These are phyloP conservation scores for Eupithecia vulgata DNA, from an alignment of 2,888 invertebrate species.

Conservation along the genomic window DNA sequence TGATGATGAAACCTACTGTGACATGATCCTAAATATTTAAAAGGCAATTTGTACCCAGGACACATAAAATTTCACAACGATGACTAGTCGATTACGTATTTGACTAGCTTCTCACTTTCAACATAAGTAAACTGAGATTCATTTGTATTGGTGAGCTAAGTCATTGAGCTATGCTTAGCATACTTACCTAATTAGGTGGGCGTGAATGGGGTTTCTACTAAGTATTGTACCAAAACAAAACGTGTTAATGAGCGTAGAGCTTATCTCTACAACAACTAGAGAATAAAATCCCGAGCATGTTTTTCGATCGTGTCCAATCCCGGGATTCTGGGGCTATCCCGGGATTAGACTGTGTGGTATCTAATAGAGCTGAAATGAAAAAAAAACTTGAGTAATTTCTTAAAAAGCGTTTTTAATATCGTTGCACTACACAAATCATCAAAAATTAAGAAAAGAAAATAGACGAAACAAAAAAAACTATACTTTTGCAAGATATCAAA, in stretches of 20 bases:
- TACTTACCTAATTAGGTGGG: conserved; percentile 5
- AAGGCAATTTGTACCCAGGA: conserved; percentile 27
- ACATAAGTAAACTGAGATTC: conserved; percentile 5
- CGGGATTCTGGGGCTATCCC: too few species aligned
- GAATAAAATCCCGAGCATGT: too few species aligned
- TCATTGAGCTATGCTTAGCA: not conserved
- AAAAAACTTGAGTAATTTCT: too few species aligned
- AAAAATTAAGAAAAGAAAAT: too few species aligned
- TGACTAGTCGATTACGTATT: conserved; percentile 33
- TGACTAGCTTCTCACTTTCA: conserved; percentile 32
- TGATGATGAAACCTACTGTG: too few species aligned
- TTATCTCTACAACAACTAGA: not conserved
- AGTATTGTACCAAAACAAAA: not conserved
- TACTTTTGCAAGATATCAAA: too few species aligned
- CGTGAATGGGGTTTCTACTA: not conserved
- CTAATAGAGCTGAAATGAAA: too few species aligned
- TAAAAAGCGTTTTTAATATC: too few species aligned
- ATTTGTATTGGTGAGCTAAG: conserved; percentile 1
- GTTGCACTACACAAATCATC: too few species aligned
- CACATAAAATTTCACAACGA: conserved; percentile 30
- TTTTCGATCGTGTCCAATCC: too few species aligned
- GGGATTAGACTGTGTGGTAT: too few species aligned
- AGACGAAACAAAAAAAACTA: too few species aligned
- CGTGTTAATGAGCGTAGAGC: not conserved
- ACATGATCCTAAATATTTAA: not conserved